Base-by-base conservation (phyloP, 2,113 vertebrate genomes). In the Dinomys branickii region DNA sequence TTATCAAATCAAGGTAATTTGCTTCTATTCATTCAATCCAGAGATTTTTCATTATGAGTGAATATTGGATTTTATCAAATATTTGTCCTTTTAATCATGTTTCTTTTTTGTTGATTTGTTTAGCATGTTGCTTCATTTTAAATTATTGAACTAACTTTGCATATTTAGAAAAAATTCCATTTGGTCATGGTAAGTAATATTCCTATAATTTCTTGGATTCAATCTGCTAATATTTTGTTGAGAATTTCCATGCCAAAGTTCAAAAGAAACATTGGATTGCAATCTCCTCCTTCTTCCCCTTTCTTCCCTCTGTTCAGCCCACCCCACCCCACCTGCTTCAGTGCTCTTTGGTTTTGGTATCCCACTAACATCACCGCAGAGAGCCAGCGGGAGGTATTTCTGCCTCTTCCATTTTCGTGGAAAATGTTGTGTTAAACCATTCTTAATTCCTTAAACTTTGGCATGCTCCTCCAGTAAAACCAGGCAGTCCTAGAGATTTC, bases 171-270 rank as follows among this genome's bases (percentile, higher is more conserved):
- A 84, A 84, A 93, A 58, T 73, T 3, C 16, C 17, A 90, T 16
- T 52, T 14, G 44, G 30, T 83, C 87, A 84, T 78, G 59, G 28
- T 61, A 78, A 47, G n/a, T 24, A 77, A 83, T 83, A 5, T 44
- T 87, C 84, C 71, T 93, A 58, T 3, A 93, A 5, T 41, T 33
- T 44, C 5, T 59, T 92, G 14, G 13, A 58, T n/a, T 78, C 35
- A 50, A 69, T 78, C 35, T 85, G 69, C 16, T 94, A 91, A 52
- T 81, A 73, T 92, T 58, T 86, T 35, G 16, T 84, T 73, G 7
- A 88, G 28, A 71, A 85, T 83, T 73, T 73, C n/a, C 84, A 17
- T 81, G 19, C 84, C 67, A 73, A 73, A 94, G 54, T 65, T 92
- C 71, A 85, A 81, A 92, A 73, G 54, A 84, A 12, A 52, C 52